Evolutionary conservation across 2,113 vertebrate genomes (phyloP).

Genomic region (Pteronura brasiliensis): DNA sequence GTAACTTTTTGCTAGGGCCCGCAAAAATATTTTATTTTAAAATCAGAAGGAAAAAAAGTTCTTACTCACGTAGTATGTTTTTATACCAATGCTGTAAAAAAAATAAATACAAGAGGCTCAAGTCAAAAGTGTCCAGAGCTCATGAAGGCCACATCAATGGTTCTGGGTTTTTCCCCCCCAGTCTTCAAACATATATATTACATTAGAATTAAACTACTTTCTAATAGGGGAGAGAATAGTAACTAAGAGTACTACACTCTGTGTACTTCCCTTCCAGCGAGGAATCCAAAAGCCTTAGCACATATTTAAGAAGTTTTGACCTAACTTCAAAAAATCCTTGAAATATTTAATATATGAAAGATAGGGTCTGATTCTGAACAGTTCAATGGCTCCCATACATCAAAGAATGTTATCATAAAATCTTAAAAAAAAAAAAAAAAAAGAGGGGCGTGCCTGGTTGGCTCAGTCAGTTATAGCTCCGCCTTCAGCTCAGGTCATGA

Average conservation of each 20-base stretch:
- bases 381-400: neutral
- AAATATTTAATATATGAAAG: neutral
- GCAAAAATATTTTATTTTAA: slow-evolving; percentile 25
- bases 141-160: neutral
- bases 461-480: too few relatives aligned
- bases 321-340: neutral
- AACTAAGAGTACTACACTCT: neutral
- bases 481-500: too few relatives aligned
- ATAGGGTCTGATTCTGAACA: neutral
- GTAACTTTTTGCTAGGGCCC: neutral
- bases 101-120: neutral
- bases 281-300: neutral
- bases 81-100: neutral
- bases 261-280: neutral
- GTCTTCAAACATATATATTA: neutral
- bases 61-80: neutral
- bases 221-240: neutral
- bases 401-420: neutral
- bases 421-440: too few relatives aligned
- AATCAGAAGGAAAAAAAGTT: neutral
- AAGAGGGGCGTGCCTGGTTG: too few relatives aligned
- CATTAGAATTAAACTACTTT: neutral
- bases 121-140: neutral
- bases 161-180: neutral
- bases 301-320: neutral